These are phyloP conservation scores for Plebejus melissa DNA, from an alignment of 2,888 invertebrate genomes.

Conservation along the genomic window DNA sequence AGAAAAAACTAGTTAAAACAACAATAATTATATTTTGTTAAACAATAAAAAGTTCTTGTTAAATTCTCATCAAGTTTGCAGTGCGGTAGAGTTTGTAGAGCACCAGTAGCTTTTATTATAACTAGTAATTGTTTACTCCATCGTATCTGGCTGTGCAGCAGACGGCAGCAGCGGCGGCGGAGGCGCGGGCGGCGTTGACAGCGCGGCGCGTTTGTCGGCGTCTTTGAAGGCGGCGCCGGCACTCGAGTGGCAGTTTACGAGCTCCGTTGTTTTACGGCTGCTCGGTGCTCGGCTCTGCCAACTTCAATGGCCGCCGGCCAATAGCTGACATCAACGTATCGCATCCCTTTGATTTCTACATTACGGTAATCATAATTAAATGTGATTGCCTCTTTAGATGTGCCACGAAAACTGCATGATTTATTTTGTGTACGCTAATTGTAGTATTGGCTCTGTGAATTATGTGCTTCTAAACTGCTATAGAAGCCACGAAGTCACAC, in stretches of 20 bases:
- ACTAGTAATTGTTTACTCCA: slow-evolving; percentile 33
- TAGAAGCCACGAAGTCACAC: neutral
- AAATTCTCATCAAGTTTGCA: neutral
- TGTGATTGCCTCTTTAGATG: slow-evolving; percentile 28
- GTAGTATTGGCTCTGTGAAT: slow-evolving; percentile 4
- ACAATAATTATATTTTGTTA: no score
- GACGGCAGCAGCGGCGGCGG: slow-evolving; percentile 61
- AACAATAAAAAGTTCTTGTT: no score
- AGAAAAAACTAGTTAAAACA: no score
- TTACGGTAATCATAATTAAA: slow-evolving; percentile 31
- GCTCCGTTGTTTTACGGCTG: slow-evolving; percentile 64
- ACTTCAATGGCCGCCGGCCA: slow-evolving; percentile 55
- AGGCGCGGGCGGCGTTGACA: slow-evolving; percentile 73
- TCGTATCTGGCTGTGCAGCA: slow-evolving; percentile 57
- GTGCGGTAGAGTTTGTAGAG: neutral
- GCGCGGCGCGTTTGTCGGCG: slow-evolving; percentile 66
- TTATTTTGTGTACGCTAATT: slow-evolving; percentile 23
- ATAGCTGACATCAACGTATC: slow-evolving; percentile 44
- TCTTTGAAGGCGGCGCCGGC: slow-evolving; percentile 73
- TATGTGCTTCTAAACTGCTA: neutral
- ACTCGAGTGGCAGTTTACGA: slow-evolving; percentile 73
- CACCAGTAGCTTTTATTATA: neutral
- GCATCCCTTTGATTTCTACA: slow-evolving; percentile 44
- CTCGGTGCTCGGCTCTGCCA: slow-evolving; percentile 45
- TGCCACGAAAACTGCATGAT: slow-evolving; percentile 24